These are phyloP conservation scores for Axinella damicornis DNA, from an alignment of 37 sponge, comb jelly and placozoan genomes.

Conservation along the genomic window DNA sequence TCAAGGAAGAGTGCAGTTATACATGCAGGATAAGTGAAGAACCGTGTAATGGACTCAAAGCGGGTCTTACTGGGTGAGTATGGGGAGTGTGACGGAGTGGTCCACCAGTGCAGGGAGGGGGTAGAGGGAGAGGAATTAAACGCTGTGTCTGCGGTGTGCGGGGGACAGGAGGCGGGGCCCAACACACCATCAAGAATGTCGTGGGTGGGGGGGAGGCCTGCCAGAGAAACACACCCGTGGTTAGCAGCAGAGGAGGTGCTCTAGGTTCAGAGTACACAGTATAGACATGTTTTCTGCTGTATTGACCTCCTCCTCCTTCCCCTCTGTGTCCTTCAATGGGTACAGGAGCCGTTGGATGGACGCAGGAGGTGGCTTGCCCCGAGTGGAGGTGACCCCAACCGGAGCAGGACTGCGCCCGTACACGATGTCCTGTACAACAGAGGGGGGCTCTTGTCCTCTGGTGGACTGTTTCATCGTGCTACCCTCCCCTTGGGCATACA, in stretches of 20 bases:
- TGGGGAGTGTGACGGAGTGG: conserved; percentile 44
- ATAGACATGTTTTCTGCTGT: not conserved
- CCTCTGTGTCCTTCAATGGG: not conserved
- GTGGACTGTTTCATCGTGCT: conserved; percentile 9
- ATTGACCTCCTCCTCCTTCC: not conserved
- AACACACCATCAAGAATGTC: conserved; percentile 15
- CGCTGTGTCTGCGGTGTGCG: not conserved
- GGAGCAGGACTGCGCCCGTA: not conserved
- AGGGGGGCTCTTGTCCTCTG: conserved; percentile 53
- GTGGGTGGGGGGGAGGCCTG: conserved; percentile 11
- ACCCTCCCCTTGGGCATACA: conserved; percentile 21
- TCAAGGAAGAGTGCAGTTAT: too few species aligned
- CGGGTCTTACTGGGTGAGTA: conserved; percentile 71
- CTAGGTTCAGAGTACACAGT: not conserved
- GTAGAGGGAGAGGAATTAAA: conserved; percentile 22
- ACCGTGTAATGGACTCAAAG: too few species aligned
- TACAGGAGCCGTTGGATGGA: not conserved
- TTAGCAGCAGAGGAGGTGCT: too few species aligned
- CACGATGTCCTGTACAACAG: conserved; percentile 57
- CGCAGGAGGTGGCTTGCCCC: not conserved
- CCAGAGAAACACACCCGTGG: too few species aligned
- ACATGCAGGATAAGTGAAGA: too few species aligned
- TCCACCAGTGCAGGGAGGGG: conserved; percentile 57
- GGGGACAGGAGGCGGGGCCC: not conserved
- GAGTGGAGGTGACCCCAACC: too few species aligned